phyloP scores from a whole-genome alignment of 2,888 invertebrate species.

The Urechis unicinctus region DNA sequence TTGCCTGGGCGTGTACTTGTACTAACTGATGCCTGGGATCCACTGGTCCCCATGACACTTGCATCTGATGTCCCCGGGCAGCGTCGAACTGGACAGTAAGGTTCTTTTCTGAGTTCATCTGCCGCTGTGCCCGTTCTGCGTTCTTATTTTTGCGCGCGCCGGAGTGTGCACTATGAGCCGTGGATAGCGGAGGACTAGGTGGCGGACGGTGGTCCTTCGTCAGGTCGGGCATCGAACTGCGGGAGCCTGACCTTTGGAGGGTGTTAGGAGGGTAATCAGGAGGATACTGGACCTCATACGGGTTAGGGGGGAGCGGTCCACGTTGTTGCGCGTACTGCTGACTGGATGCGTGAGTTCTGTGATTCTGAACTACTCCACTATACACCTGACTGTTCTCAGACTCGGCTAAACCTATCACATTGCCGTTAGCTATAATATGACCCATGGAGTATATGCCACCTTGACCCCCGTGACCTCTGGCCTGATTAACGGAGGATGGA shows the following conservation, averaged over 20 bases:
- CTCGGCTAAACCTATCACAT: constrained; percentile 6
- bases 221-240: constrained; percentile 49
- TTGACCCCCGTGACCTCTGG: background rate
- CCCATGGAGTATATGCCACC: constrained; percentile 5
- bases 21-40: background rate
- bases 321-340: background rate
- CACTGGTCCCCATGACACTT: background rate
- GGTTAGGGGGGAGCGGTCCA: background rate
- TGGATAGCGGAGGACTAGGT: constrained; percentile 15
- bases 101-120: constrained; percentile 32
- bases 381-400: background rate
- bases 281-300: background rate
- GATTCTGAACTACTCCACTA: background rate
- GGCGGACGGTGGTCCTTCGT: constrained; percentile 18
- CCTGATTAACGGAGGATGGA: too few relatives aligned
- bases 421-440: constrained; percentile 14
- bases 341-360: background rate
- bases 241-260: constrained; percentile 31
- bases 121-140: background rate
- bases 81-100: constrained; percentile 27
- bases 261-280: background rate
- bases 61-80: background rate
- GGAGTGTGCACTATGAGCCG: too few relatives aligned
- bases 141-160: background rate
- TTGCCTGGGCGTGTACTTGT: background rate